A percentile compares a stretch with the other conserved stretches of the same genome.
phyloP scores from a whole-genome alignment of 37 sponge, comb jelly and placozoan species.

The Eunapius fragilis region DNA sequence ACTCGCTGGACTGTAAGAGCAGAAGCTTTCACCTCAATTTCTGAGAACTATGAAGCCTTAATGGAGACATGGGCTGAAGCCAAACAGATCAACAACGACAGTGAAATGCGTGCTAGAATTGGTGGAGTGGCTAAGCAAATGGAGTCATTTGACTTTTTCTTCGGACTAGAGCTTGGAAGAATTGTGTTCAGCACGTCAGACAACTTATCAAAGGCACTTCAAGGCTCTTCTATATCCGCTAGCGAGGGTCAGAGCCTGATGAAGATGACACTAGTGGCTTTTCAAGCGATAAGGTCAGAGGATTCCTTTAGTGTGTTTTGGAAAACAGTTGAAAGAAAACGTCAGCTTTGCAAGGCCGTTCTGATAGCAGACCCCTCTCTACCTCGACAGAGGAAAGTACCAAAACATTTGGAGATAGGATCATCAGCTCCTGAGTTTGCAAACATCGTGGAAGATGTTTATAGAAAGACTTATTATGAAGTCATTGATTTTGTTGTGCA shows the following conservation, averaged over 20 bases:
- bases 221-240: slow-evolving; percentile 3
- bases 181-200: neutral
- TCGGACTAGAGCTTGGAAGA: slow-evolving; percentile 37
- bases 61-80: slow-evolving; percentile 22
- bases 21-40: slow-evolving; percentile 30
- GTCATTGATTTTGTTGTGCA: neutral
- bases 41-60: slow-evolving; percentile 40
- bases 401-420: slow-evolving; percentile 36
- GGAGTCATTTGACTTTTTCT: slow-evolving; percentile 47
- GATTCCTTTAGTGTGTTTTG: slow-evolving; percentile 4
- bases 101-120: slow-evolving; percentile 55
- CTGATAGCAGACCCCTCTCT: slow-evolving; percentile 26
- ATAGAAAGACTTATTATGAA: slow-evolving; percentile 36
- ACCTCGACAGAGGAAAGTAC: slow-evolving; percentile 35
- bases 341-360: neutral
- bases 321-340: slow-evolving; percentile 7
- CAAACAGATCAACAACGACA: slow-evolving; percentile 23
- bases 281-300: slow-evolving; percentile 8
- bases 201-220: slow-evolving; percentile 8
- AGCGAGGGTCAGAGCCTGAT: neutral
- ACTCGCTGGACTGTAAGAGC: slow-evolving; percentile 71
- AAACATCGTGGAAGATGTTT: slow-evolving; percentile 17
- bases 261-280: slow-evolving; percentile 5
- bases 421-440: slow-evolving; percentile 34
- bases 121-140: slow-evolving; percentile 59